These are phyloP conservation scores for Eurois occulta DNA, from an alignment of 2,888 invertebrate species.

Conservation along the genomic window DNA sequence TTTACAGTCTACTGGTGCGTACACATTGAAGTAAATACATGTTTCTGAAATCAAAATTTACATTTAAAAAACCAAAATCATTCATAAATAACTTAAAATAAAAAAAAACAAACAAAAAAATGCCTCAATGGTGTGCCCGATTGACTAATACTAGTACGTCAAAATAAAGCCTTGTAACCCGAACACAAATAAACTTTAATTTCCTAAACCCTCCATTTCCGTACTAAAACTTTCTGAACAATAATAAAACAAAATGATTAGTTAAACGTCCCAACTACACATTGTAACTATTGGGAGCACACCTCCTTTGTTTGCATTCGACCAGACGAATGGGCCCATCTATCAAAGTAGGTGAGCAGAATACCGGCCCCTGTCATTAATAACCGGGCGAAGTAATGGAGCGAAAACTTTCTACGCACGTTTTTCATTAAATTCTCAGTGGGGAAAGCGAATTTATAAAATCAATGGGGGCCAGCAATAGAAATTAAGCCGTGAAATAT, in stretches of 20 bases:
- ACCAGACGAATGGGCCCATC: slow-evolving; percentile 75
- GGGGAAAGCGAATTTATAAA: slow-evolving; percentile 78
- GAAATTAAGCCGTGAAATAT: slow-evolving; percentile 75
- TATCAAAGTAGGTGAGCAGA: slow-evolving; percentile 77
- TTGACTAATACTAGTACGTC: background rate
- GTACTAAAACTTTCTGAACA: slow-evolving; percentile 31
- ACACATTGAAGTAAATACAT: background rate
- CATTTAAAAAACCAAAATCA: too few species aligned
- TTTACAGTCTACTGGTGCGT: background rate
- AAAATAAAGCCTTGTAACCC: background rate
- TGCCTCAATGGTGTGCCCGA: background rate
- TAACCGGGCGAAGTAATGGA: slow-evolving; percentile 80
- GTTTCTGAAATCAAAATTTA: too few species aligned
- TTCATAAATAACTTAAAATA: too few species aligned
- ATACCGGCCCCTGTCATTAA: slow-evolving; percentile 77
- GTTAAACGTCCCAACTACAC: slow-evolving; percentile 57
- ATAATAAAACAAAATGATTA: slow-evolving; percentile 58
- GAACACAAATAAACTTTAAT: slow-evolving; percentile 34
- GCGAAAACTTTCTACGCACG: slow-evolving; percentile 84
- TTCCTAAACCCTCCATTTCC: slow-evolving; percentile 31
- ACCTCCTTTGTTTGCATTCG: slow-evolving; percentile 76
- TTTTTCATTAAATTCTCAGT: slow-evolving; percentile 84
- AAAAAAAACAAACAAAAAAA: too few species aligned
- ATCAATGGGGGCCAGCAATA: slow-evolving; percentile 78
- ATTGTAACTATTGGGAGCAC: slow-evolving; percentile 45